Conservation (phyloP, 2,797 vertebrate species). For the Sebastes cheni region DNA sequence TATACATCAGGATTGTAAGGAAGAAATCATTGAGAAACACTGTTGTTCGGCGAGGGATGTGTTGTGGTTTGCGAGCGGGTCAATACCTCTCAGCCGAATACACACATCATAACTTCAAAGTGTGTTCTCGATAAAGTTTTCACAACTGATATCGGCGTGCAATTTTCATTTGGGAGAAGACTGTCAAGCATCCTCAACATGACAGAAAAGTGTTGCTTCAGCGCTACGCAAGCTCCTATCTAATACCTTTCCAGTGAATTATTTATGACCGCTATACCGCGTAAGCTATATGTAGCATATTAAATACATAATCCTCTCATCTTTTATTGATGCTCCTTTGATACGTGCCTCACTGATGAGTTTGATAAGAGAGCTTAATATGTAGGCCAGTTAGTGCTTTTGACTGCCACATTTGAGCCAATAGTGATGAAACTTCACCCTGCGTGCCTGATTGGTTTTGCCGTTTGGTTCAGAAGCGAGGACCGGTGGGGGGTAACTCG, state of each 20-base stretch:
- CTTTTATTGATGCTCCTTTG: conserved; percentile 66
- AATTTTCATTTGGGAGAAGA: conserved; percentile 5
- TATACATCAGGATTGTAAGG: conserved; percentile 16
- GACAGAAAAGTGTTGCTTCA: conserved; percentile 57
- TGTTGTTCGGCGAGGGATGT: conserved; percentile 10
- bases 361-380: conserved; percentile 41
- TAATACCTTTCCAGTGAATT: conserved; percentile 63
- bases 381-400: conserved; percentile 19
- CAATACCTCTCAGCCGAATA: conserved; percentile 2
- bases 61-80: conserved; percentile 20
- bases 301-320: conserved; percentile 69
- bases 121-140: conserved; percentile 22
- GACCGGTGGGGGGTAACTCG: not conserved
- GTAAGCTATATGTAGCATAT: conserved; percentile 67
- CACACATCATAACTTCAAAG: conserved; percentile 27
- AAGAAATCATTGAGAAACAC: conserved; percentile 7
- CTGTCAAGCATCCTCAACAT: conserved; percentile 23
- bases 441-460: not conserved
- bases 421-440: conserved; percentile 38
- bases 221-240: conserved; percentile 32
- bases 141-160: not conserved
- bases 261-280: conserved; percentile 63
- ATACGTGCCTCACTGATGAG: conserved; percentile 24
- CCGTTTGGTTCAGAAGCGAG: not conserved
- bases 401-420: conserved; percentile 31